Base-by-base conservation (phyloP, 2,113 vertebrate species). In the Lonchura striata region DNA sequence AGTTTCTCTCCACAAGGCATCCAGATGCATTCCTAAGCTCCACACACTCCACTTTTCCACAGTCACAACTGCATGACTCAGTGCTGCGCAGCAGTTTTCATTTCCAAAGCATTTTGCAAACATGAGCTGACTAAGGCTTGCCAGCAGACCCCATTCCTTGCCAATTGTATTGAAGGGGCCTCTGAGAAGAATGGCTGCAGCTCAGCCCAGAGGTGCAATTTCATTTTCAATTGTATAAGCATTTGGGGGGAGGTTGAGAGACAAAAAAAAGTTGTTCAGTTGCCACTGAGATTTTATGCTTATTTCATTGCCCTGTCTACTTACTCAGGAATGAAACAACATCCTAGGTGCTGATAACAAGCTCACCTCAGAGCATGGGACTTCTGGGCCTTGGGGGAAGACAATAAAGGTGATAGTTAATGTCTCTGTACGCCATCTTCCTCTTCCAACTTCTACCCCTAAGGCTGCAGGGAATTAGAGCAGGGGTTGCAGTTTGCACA, bases 171-270 rank as follows among this genome's bases (percentile, higher is more conserved):
- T 60, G 88, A 94, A 84, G 72, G 71, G 88, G 91, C 82, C 88
- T 94, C 95, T 47, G 86, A 95, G 95, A 92, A 95, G 69, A 82
- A 44, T 0, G 60, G 72, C 68, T 93, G 60, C 91, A 86, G 87
- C 78, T 91, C 69, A 94, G 90, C 93, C 90, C 92, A 82, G 88
- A 90, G 72, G 61, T 88, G 52, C 76, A 91, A 86, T 96, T 94
- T 77, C 76, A 83, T 96, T 95, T 96, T 90, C 80, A 92, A 54
- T 86, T 86, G 60, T 78, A 70, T 50, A 91, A 88, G 77, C 24
- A 10, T 83, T 78, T 68, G 17, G 24, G 71, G 47, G 69, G 44
- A 92, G 72, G 64, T 2, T 78, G 68, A 88, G 72, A 70, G 80
- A 79, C 4, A 11, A 66, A 79, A 66, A 79, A 47, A 31, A 72